Base-by-base conservation (phyloP, 2,797 vertebrate genomes). In the Lophotriccus pileatus region DNA sequence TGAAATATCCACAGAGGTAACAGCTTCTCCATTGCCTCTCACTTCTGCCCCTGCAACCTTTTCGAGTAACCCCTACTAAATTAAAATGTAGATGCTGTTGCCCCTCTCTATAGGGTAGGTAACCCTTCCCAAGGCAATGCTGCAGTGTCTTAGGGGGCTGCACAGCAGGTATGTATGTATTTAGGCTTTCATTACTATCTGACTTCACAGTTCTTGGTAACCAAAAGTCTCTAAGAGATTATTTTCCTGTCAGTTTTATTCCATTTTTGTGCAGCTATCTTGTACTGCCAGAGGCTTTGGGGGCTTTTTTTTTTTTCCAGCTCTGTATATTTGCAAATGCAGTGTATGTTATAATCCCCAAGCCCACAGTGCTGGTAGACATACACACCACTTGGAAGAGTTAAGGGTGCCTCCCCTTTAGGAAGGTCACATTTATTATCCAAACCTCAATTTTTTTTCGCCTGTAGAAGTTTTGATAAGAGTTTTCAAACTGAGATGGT, bases 241-340 rank as follows among this genome's bases (percentile, higher is more conserved):
- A 94, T 83, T 92, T 92, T 92, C 56, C 52, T 92, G 82, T 90
- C 86, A 80, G 78, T 67, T 67, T 77, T 85, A 90, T 14, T 95
- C 37, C 59, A 72, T 77, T 92, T 95, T 92, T 64, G 34, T 94
- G 50, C 24, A 68, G 89, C 60, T 95, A 87, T 94, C 83, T 95
- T 87, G 24, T 83, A 39, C 64, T 87, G 52, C 56, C 93, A 95
- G 94, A 87, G 24, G 34, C 46, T 52, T 76, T 87, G 63, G 69
- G 56, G 27, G 41, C 0, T 52, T 82, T 84, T 67, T 75, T 74
- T 88, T 74, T 88, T 87, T 66, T 76, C 7, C 34, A 85, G 37
- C 39, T 70, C 25, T 59, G 32, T 70, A 9, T 93, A 22, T 94
- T 79, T 94, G 47, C 10, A 6, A 94, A 70, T 89, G 25, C 60